Conservation (phyloP, 2,797 vertebrate genomes). For the Lagodon rhomboides region DNA sequence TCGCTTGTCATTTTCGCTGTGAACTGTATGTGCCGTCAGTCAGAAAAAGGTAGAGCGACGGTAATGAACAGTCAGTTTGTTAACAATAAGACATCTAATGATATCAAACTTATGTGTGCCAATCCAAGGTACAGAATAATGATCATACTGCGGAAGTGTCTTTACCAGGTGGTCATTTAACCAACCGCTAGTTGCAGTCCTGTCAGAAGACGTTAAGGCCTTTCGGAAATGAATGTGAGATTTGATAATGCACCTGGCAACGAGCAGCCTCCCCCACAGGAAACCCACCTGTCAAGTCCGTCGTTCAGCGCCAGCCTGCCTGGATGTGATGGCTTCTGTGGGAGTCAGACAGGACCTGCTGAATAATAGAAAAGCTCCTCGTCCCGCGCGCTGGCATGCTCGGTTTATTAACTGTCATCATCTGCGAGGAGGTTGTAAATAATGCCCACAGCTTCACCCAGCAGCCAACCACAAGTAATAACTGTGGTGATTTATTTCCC, state of each 20-base stretch:
- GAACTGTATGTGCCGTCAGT: too few species aligned
- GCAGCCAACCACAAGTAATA: slow-evolving; percentile 60
- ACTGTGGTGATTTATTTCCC: slow-evolving; percentile 63
- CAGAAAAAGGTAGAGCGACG: too few species aligned
- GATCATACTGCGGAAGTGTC: not conserved
- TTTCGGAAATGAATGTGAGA: slow-evolving; percentile 55
- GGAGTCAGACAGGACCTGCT: slow-evolving; percentile 45
- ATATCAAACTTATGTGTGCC: not conserved
- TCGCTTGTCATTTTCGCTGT: too few species aligned
- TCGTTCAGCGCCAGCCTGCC: slow-evolving; percentile 27
- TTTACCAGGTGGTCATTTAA: slow-evolving; percentile 5
- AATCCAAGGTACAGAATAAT: not conserved
- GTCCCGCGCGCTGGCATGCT: slow-evolving; percentile 32
- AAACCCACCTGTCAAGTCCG: slow-evolving; percentile 54
- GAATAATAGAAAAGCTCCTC: slow-evolving; percentile 58
- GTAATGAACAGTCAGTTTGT: too few species aligned
- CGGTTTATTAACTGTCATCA: slow-evolving; percentile 67
- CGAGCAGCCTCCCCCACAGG: slow-evolving; percentile 43
- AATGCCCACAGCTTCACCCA: slow-evolving; percentile 56
- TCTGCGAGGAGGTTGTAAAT: slow-evolving; percentile 60
- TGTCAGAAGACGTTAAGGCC: slow-evolving; percentile 42
- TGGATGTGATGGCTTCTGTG: slow-evolving; percentile 39
- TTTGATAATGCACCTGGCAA: slow-evolving; percentile 55
- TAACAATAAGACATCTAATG: not conserved
- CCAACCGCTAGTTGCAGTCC: not conserved